These are phyloP conservation scores for Drosophila cardini DNA, from an alignment of 1,140 invertebrate genomes.

Conservation along the genomic window DNA sequence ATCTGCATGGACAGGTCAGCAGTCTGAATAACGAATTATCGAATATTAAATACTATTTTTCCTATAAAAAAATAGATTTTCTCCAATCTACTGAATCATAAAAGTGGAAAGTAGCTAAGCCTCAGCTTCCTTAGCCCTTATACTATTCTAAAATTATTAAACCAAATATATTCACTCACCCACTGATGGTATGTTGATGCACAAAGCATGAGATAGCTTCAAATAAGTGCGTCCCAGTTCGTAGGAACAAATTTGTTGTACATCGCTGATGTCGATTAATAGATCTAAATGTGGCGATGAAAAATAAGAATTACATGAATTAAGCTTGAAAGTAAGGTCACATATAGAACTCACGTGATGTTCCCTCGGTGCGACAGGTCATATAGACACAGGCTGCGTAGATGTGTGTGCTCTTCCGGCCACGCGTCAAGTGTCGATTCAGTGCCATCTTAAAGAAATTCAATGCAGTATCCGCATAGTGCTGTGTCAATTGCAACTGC, in stretches of 20 bases:
- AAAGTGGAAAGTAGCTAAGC: no score
- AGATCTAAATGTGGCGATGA: constrained; percentile 88
- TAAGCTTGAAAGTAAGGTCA: background rate
- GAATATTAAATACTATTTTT: no score
- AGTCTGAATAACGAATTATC: no score
- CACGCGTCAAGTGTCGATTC: constrained; percentile 94
- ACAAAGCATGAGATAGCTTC: constrained; percentile 93
- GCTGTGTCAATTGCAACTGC: constrained; percentile 93
- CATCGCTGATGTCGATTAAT: constrained; percentile 99
- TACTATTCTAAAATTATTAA: background rate
- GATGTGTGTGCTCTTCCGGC: constrained; percentile 95
- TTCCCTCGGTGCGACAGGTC: constrained; percentile 96
- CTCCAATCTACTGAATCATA: no score
- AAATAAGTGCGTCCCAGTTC: constrained; percentile 97
- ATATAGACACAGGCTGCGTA: constrained; percentile 99
- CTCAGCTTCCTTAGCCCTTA: background rate
- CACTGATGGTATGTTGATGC: constrained; percentile 96
- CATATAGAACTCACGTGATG: constrained; percentile 90
- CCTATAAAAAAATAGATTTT: no score
- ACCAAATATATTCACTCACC: constrained; percentile 87
- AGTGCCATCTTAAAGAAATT: constrained; percentile 99
- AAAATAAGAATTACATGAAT: background rate
- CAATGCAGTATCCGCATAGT: constrained; percentile 96
- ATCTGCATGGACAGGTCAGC: no score
- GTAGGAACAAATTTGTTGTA: constrained; percentile 97